phyloP scores from a whole-genome alignment of 2,888 invertebrate genomes.

The Pegoplata infirma region DNA sequence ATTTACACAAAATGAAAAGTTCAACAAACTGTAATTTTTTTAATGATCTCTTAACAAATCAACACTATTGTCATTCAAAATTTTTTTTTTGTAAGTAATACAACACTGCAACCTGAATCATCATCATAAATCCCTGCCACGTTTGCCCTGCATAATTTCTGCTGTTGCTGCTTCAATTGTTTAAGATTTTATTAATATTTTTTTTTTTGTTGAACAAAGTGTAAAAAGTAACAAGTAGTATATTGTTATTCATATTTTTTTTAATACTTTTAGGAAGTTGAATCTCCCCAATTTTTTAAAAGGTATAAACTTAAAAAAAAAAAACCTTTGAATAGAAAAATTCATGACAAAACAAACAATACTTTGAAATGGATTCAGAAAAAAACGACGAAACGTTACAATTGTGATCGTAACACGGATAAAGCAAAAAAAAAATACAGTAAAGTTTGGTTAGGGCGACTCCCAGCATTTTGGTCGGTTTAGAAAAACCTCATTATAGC shows the following conservation, averaged over 20 bases:
- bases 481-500: no score
- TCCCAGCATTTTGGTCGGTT: no score
- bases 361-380: constrained; percentile 41
- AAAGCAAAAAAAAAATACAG: constrained; percentile 57
- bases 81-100: constrained; percentile 17
- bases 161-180: constrained; percentile 21
- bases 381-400: constrained; percentile 66
- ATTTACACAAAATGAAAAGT: constrained; percentile 22
- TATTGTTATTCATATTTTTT: constrained; percentile 55
- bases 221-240: constrained; percentile 71
- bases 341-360: constrained; percentile 65
- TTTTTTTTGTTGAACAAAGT: constrained; percentile 56
- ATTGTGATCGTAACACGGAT: constrained; percentile 67
- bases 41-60: constrained; percentile 53
- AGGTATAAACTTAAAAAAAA: constrained; percentile 35
- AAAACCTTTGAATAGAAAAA: constrained; percentile 22
- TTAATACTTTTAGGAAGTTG: constrained; percentile 74
- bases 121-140: constrained; percentile 63
- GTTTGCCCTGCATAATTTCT: constrained; percentile 65
- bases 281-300: constrained; percentile 44
- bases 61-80: constrained; percentile 58
- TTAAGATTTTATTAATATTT: no score
- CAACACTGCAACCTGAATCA: constrained; percentile 70
- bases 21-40: constrained; percentile 47
- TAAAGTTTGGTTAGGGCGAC: no score